These are phyloP conservation scores for Helicoverpa assulta DNA, from an alignment of 2,888 invertebrate genomes.

Conservation along the genomic window DNA sequence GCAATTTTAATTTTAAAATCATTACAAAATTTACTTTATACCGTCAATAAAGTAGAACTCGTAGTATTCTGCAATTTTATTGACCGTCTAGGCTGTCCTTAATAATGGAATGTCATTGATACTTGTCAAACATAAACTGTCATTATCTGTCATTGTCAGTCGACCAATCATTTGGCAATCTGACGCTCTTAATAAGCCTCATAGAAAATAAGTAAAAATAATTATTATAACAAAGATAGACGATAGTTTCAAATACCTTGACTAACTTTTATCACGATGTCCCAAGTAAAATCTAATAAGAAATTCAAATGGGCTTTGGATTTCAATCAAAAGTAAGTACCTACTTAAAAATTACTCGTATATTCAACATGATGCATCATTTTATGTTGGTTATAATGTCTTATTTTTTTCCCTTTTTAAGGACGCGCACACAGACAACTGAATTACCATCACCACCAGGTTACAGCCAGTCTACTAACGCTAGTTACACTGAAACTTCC, in stretches of 20 bases:
- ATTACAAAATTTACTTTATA: too few relatives aligned
- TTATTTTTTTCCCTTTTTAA: constrained; percentile 61
- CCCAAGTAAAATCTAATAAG: constrained; percentile 82
- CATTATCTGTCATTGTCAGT: background rate
- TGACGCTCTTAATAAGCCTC: background rate
- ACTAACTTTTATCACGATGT: constrained; percentile 68
- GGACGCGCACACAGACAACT: constrained; percentile 73
- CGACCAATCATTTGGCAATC: background rate
- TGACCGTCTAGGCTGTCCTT: too few relatives aligned
- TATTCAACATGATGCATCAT: background rate
- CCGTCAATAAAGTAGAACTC: too few relatives aligned
- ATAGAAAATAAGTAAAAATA: background rate
- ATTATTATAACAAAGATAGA: background rate
- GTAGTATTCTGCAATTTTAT: too few relatives aligned
- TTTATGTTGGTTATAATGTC: background rate
- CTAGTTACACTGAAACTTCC: constrained; percentile 94
- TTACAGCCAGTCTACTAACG: constrained; percentile 93
- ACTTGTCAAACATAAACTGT: too few relatives aligned
- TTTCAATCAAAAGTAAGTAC: constrained; percentile 90
- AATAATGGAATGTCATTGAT: too few relatives aligned
- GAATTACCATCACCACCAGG: constrained; percentile 96
- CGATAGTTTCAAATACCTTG: background rate
- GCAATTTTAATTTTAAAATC: too few relatives aligned
- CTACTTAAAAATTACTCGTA: background rate
- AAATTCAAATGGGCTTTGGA: constrained; percentile 92